Base-by-base conservation (phyloP, 2,797 vertebrate genomes). In the Lutjanus argentimaculatus region DNA sequence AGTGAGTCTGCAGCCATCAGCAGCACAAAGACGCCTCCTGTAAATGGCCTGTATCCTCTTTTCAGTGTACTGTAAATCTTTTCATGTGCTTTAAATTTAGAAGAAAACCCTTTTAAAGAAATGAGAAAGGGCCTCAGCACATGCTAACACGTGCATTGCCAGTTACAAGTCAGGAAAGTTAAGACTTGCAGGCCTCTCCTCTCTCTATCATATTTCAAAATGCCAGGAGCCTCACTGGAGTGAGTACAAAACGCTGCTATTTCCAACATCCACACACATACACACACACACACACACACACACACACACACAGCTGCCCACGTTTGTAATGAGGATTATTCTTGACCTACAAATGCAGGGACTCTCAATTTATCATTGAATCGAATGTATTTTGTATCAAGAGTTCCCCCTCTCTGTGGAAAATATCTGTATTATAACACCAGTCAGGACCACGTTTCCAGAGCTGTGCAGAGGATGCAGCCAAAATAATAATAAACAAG, bases 181-280 rank as follows among this genome's bases (percentile, higher is more conserved):
- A 58, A 80, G 77, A 83, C 25, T 72, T 70, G 70, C 76, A 76
- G 81, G 77, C 88, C 87, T 89, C 63, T 45, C 30, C 30, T 36
- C 30, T 36, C 45, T 46, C 45, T 83, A 83, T 94, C 90, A 77
- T 52, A 87, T 94, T 93, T 92, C 93, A 72, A 81, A 83, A 82
- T 88, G 87, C 85, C 84, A 84, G 48, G 68, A 76, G 77, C 72
- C 67, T 73, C 75, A 56, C 22, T 88, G 84, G 81, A 85, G 83
- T 69, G 84, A 86, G 74, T 48, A 84, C 84, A 88, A 91, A 90
- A 91, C 63, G 82, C 72, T 80, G 84, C 90, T 92, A 91, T 92
- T 92, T 93, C 83, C 70, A 85, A 86, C 89, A 72, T 64, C 40
- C 80, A 49, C 72, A 36, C 30, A 36, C 30, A 36, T 3, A 71